phyloP scores from a whole-genome alignment of 2,888 invertebrate genomes.

The Hyppa rectilinea region DNA sequence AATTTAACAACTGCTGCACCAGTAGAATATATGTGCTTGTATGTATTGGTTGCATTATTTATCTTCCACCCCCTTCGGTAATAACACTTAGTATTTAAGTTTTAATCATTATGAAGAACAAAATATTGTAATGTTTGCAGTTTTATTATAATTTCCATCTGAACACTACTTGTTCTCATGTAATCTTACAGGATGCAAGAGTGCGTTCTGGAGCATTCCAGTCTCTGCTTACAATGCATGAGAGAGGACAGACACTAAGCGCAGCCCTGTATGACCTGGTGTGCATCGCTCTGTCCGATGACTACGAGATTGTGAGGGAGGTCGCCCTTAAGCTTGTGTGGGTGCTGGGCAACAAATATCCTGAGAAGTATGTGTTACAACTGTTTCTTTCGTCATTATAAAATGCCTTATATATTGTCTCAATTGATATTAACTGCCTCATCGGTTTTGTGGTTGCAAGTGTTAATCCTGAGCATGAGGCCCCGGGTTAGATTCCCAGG shows the following conservation, averaged over 20 bases:
- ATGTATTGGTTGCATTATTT: no score
- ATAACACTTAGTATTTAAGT: no score
- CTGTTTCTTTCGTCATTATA: not conserved
- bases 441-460: no score
- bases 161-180: no score
- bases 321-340: conserved; percentile 96
- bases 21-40: no score
- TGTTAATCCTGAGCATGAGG: no score
- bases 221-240: conserved; percentile 95
- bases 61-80: no score
- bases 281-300: conserved; percentile 95
- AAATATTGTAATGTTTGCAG: not conserved
- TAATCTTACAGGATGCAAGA: conserved; percentile 93
- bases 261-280: conserved; percentile 92
- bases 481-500: no score
- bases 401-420: no score
- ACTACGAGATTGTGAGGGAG: conserved; percentile 97
- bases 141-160: not conserved
- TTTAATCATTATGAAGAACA: not conserved
- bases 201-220: conserved; percentile 97
- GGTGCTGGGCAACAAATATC: conserved; percentile 96
- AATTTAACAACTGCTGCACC: no score
- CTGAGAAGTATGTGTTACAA: conserved; percentile 93
- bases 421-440: no score
- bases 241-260: conserved; percentile 95